Conservation (phyloP, 2,113 vertebrate species). For the Dryoscopus gambensis region DNA sequence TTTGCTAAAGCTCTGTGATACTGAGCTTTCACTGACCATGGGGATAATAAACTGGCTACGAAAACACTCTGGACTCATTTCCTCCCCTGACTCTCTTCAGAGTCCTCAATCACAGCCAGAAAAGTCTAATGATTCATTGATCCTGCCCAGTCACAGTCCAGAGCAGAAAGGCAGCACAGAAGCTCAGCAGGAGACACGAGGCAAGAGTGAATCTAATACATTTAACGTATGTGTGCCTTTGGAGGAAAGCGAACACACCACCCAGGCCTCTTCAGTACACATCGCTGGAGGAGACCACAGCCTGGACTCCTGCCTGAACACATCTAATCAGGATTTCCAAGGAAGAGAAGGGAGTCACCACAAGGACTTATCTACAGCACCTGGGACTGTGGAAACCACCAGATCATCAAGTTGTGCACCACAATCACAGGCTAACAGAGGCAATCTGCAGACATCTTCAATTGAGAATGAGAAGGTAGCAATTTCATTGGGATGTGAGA, state of each 20-base stretch:
- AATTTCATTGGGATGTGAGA: background rate
- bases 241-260: background rate
- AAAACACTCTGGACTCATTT: constrained; percentile 35
- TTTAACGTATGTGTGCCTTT: background rate
- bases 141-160: background rate
- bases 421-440: background rate
- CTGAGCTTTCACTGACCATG: constrained; percentile 83
- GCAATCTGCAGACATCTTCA: background rate
- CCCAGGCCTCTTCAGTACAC: background rate
- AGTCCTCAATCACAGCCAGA: constrained; percentile 3
- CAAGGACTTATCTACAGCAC: background rate
- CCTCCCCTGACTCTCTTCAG: constrained; percentile 23
- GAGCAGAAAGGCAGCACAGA: background rate
- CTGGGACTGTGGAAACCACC: background rate
- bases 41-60: constrained; percentile 85
- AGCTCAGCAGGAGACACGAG: background rate
- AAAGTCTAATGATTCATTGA: background rate
- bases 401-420: background rate
- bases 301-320: background rate
- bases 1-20: constrained; percentile 84
- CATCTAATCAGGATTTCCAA: background rate
- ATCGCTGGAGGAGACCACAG: background rate
- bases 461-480: background rate
- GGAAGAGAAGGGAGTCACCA: background rate
- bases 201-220: background rate